phyloP scores from a whole-genome alignment of 1,140 invertebrate genomes.

The Panonychus citri region DNA sequence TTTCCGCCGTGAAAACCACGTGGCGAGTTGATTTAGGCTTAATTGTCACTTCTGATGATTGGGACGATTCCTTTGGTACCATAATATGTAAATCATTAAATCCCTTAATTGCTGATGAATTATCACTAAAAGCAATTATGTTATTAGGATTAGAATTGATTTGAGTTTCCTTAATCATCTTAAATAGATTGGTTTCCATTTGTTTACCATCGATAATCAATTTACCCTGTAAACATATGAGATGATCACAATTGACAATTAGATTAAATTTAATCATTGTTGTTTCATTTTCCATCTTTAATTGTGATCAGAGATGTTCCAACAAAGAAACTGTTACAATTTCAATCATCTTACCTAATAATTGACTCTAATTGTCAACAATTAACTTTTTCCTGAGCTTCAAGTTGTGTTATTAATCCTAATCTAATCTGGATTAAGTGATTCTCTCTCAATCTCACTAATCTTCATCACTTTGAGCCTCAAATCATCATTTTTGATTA shows the following conservation, averaged over 20 bases:
- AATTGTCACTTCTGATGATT: conserved; percentile 21
- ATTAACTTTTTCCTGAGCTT: too few species aligned
- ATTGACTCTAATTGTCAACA: too few species aligned
- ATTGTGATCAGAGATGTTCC: too few species aligned
- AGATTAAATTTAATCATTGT: conserved; percentile 38
- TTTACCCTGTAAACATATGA: conserved; percentile 45
- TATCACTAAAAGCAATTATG: conserved; percentile 91
- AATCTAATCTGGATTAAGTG: not conserved
- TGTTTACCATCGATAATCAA: conserved; percentile 59
- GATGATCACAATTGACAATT: not conserved
- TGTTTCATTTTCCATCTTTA: too few species aligned
- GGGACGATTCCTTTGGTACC: conserved; percentile 30
- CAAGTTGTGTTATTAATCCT: too few species aligned
- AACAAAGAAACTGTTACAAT: too few species aligned
- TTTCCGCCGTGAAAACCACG: conserved; percentile 95
- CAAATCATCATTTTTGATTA: too few species aligned
- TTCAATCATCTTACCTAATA: too few species aligned
- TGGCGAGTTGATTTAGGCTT: conserved; percentile 31
- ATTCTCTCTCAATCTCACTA: not conserved
- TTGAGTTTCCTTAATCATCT: conserved; percentile 80
- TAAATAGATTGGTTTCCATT: conserved; percentile 54
- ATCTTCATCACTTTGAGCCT: too few species aligned
- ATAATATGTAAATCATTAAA: conserved; percentile 39
- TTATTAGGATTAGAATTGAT: conserved; percentile 56
- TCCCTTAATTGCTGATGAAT: conserved; percentile 70